Conservation (phyloP, 2,113 vertebrate species). For the Poecilia latipinna region DNA sequence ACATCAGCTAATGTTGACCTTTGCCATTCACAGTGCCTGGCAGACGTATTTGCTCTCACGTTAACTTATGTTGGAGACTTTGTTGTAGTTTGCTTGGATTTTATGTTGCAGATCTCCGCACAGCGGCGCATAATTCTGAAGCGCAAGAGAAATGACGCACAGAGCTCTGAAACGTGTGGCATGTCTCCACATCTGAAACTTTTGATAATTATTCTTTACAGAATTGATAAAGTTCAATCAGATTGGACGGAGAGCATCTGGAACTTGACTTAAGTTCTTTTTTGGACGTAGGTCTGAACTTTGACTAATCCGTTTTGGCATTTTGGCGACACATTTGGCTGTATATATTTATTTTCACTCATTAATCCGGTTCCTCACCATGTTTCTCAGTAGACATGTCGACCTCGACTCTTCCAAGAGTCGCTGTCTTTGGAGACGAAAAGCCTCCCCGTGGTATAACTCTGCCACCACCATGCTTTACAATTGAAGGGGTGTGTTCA, state of each 20-base stretch:
- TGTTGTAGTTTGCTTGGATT: background rate
- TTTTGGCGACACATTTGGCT: background rate
- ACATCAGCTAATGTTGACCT: conserved; percentile 10
- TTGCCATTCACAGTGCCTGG: background rate
- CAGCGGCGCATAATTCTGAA: no score
- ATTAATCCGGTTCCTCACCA: background rate
- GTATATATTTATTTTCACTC: background rate
- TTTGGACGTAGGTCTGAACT: background rate
- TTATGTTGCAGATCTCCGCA: background rate
- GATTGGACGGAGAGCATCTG: no score
- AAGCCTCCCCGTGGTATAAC: background rate
- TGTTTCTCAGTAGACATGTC: background rate
- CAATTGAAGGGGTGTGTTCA: background rate
- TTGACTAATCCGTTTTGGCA: background rate
- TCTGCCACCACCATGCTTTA: background rate
- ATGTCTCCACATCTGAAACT: no score
- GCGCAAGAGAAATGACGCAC: background rate
- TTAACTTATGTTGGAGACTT: background rate
- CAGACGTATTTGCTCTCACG: background rate
- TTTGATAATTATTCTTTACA: no score
- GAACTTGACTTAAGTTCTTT: background rate
- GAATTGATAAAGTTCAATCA: no score
- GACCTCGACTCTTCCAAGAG: background rate
- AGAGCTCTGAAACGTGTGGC: background rate
- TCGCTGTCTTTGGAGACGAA: background rate